Evolutionary conservation across 2,113 vertebrate species (phyloP).

Genomic region (Tinamus guttatus): DNA sequence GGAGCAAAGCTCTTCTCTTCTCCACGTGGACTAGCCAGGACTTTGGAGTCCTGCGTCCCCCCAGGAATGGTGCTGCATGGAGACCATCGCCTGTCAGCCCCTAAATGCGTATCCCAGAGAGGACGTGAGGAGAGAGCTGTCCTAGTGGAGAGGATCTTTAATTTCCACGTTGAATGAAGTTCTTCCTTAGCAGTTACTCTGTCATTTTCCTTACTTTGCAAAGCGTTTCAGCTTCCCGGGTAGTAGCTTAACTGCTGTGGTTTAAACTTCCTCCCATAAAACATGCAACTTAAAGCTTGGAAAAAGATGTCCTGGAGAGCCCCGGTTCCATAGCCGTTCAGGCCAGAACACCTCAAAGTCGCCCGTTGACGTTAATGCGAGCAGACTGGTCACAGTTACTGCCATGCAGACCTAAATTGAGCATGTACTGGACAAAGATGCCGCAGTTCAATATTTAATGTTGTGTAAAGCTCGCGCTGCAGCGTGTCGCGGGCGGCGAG

Average conservation of each 20-base stretch:
- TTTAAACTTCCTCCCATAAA: neutral
- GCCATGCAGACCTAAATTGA: slow-evolving; percentile 27
- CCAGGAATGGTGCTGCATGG: neutral
- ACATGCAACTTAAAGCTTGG: fast-evolving
- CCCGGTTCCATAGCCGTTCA: neutral
- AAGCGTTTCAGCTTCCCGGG: neutral
- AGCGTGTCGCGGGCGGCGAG: slow-evolving; percentile 19
- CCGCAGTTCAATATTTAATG: slow-evolving; percentile 51
- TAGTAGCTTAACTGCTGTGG: neutral
- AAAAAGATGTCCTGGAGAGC: neutral
- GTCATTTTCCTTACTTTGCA: neutral
- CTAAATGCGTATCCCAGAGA: neutral
- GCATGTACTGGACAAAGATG: neutral
- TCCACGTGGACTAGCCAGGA: neutral
- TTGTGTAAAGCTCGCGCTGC: slow-evolving; percentile 35
- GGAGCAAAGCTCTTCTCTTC: neutral
- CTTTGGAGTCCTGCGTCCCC: neutral
- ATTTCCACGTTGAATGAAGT: neutral
- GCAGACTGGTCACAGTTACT: neutral
- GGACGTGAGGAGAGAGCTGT: neutral
- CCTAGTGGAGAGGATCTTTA: neutral
- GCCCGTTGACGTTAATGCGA: neutral
- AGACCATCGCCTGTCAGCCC: neutral
- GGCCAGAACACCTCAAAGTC: neutral
- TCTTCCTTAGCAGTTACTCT: neutral